phyloP scores from a whole-genome alignment of 2,797 vertebrate genomes.

The Sarcoramphus papa region DNA sequence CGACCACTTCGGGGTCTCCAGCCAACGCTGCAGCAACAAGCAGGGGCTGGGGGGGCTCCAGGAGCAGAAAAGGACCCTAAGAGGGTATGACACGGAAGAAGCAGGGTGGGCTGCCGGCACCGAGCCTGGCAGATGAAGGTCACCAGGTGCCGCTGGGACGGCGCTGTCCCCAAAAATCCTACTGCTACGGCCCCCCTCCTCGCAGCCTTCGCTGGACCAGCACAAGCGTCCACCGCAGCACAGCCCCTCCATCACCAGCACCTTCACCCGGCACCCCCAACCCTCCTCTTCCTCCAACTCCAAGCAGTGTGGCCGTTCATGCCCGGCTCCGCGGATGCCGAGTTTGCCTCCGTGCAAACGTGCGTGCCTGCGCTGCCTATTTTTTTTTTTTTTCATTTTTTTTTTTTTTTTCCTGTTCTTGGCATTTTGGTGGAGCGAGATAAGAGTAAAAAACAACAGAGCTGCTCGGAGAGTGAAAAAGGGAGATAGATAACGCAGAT shows the following conservation, averaged over 20 bases:
- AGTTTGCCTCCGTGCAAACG: conserved; percentile 25
- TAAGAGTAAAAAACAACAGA: conserved; percentile 94
- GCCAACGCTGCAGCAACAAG: rapidly evolving
- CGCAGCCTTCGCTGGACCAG: background rate
- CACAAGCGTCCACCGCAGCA: rapidly evolving
- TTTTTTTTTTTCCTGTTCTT: conserved; percentile 87
- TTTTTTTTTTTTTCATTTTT: conserved; percentile 68
- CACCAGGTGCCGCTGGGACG: background rate
- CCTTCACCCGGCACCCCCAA: background rate
- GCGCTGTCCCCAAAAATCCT: rapidly evolving
- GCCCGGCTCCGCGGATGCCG: conserved; percentile 53
- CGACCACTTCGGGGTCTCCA: background rate
- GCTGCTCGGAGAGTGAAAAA: conserved; percentile 88
- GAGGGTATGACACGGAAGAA: background rate
- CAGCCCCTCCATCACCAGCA: background rate
- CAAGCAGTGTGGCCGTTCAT: conserved; percentile 34
- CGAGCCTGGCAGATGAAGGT: background rate
- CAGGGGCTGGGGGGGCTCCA: rapidly evolving
- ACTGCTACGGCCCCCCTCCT: background rate
- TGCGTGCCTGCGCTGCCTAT: conserved; percentile 72
- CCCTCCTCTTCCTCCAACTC: background rate
- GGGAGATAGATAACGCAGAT: conserved; percentile 94
- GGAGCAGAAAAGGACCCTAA: background rate
- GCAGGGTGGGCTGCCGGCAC: background rate
- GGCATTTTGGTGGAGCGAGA: conserved; percentile 96